These are phyloP conservation scores for Pogonocichla stellata DNA, from an alignment of 2,113 vertebrate species.

Conservation along the genomic window DNA sequence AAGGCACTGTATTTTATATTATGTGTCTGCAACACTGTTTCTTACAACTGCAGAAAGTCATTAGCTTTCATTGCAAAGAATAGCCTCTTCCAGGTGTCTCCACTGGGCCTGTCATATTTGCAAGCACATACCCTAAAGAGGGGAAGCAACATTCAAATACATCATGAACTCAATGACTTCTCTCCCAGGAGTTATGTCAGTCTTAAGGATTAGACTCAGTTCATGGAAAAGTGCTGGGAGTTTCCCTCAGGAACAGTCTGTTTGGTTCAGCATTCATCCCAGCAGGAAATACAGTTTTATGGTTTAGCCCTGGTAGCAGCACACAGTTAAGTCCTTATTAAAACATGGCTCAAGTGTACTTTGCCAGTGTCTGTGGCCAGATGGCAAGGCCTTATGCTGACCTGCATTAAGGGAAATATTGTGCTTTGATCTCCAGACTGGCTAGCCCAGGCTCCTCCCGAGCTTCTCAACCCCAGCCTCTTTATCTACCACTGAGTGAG, in stretches of 20 bases:
- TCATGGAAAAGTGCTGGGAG: neutral
- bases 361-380: neutral
- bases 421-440: neutral
- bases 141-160: neutral
- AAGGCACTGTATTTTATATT: neutral
- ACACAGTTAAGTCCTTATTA: neutral
- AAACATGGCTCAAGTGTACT: neutral
- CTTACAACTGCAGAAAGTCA: neutral
- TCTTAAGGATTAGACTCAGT: neutral
- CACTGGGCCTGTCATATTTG: neutral
- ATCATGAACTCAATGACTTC: neutral
- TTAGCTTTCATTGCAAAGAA: neutral
- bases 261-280: neutral
- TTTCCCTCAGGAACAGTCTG: neutral
- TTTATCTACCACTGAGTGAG: neutral
- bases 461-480: neutral
- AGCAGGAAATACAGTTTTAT: neutral
- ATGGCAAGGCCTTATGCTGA: neutral
- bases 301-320: neutral
- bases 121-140: neutral
- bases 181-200: neutral
- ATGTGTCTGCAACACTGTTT: neutral
- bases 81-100: neutral
- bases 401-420: neutral
- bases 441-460: neutral